Conservation (phyloP, 2,113 vertebrate species). For the Nycticebus coucang region DNA sequence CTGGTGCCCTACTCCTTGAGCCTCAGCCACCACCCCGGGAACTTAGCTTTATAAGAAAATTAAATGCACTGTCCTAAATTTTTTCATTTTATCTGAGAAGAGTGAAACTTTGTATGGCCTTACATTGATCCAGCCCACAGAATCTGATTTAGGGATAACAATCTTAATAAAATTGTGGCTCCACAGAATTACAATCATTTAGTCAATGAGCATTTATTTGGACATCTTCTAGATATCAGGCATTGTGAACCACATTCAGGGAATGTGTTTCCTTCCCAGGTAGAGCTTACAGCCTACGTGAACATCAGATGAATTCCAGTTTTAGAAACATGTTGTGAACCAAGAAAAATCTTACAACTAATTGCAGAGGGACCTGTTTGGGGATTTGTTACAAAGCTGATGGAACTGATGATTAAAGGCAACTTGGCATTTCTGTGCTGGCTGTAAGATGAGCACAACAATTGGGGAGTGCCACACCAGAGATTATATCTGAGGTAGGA, state of each 20-base stretch:
- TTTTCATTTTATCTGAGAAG: conserved; percentile 24
- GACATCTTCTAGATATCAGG: neutral
- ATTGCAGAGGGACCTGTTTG: neutral
- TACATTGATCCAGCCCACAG: neutral
- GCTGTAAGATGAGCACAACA: neutral
- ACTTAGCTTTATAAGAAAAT: neutral
- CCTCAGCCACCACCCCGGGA: neutral
- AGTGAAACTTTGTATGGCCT: neutral
- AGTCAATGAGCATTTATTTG: neutral
- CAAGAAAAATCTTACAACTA: neutral
- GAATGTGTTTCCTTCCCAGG: neutral
- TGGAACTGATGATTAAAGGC: neutral
- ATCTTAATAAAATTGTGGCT: neutral
- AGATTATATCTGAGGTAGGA: conserved; percentile 16
- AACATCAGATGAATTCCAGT: neutral
- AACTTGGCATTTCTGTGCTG: neutral
- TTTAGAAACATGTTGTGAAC: neutral
- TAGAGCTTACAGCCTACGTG: neutral
- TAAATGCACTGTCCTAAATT: neutral
- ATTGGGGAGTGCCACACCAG: neutral
- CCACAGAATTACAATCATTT: neutral
- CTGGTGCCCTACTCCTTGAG: no score
- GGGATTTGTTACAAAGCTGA: neutral
- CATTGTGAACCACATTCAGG: neutral
- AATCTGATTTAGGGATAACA: neutral